Evolutionary conservation across 2,797 vertebrate genomes (phyloP).

Genomic region (Neomorphus geoffroyi): DNA sequence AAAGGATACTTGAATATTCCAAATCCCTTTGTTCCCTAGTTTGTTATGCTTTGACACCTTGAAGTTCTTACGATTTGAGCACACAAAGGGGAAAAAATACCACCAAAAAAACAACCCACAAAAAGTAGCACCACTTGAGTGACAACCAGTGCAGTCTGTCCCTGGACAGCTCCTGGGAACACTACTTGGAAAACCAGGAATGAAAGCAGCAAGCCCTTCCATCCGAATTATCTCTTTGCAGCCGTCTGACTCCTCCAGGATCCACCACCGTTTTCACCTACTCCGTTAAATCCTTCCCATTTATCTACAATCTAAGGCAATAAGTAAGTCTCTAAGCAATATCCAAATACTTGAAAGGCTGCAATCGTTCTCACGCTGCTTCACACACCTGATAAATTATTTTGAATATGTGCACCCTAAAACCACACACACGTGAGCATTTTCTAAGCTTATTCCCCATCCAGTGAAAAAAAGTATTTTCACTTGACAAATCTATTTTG

Average conservation of each 20-base stretch:
- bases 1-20: neutral
- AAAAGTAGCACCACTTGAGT: neutral
- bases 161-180: neutral
- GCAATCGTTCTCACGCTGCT: neutral
- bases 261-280: neutral
- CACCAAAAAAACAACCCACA: neutral
- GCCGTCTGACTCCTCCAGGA: neutral
- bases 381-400: neutral
- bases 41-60: neutral
- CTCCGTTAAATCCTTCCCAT: neutral
- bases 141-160: neutral
- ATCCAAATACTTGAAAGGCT: neutral
- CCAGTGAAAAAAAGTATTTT: neutral
- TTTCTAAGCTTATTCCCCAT: neutral
- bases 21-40: neutral
- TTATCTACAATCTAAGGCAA: neutral
- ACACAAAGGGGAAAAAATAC: rapidly evolving
- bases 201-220: neutral
- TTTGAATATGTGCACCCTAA: neutral
- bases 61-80: neutral
- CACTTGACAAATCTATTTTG: neutral
- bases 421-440: neutral
- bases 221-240: neutral
- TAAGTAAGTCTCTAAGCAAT: neutral
- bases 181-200: neutral